Base-by-base conservation (phyloP, 2,888 invertebrate species). In the Agrypnus murinus region DNA sequence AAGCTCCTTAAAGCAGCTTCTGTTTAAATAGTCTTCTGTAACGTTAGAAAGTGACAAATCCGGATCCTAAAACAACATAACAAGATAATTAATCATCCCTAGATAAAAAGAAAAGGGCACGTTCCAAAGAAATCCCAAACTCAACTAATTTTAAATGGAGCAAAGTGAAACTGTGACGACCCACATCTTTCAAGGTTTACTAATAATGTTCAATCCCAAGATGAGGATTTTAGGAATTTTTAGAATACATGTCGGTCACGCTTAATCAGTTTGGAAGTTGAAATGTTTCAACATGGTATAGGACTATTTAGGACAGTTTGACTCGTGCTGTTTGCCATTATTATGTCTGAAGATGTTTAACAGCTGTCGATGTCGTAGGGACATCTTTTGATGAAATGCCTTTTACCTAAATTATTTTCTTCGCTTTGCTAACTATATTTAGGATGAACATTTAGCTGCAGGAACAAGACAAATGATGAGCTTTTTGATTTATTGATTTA, bases 271-370 rank as follows among this genome's bases (percentile, higher is more conserved):
- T 34, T 62, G 70, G 58, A 71, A 57, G 68, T 75, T 73, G 66
- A 74, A 72, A 72, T 65, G 64, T 50, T 43, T 50, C 50, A 19
- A 12, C 17, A 46, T 46, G 46, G 19, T 10, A 36, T 67, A 60
- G 65, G 65, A 65, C n/a, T n/a, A n/a, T n/a, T n/a, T n/a, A n/a
- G n/a, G n/a, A 69, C 72, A 46, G 53, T 71, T 68, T 25, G 75
- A 74, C 78, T 77, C 78, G 78, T 78, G 78, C 77, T 75, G 74
- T 68, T 72, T 48, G 68, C 74, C 72, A 67, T 75, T 73, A 72
- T 66, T 67, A 46, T 31, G 59, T 73, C 65, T 62, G 62, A 72
- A 65, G 72, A 75, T 72, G 73, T 73, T 65, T 50, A 69, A 70
- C 75, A 75, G 71, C 75, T 75, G 75, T 66, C 60, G 38, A 34